Base-by-base conservation (phyloP, 2,797 vertebrate species). In the Halcyon smyrnensis region DNA sequence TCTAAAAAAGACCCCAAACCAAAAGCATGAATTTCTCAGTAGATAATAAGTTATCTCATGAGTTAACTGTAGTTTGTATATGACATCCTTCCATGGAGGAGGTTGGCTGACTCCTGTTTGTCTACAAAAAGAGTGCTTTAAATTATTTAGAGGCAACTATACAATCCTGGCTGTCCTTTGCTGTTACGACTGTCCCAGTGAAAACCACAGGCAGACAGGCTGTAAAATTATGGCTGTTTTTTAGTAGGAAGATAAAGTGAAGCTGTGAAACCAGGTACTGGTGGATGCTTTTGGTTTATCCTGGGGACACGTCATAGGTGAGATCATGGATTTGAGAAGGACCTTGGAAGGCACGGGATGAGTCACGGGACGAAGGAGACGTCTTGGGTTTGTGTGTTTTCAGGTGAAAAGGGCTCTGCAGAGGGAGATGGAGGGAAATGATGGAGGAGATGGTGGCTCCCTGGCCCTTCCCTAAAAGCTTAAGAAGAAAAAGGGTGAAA, bases 281-380 rank as follows among this genome's bases (percentile, higher is more conserved):
- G 8, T 6, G 67, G 89, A 18, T 46, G 67, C 12, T 27, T 27
- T 39, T 23, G 17, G 39, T 57, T 25, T 17, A 1, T 53, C 67
- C 80, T 41, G 45, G 41, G 43, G 39, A 23, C 1, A 3, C 3
- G 5, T 60, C 53, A 16, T 5, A 27, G 63, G 15, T 0, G 3
- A 65, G 51, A 23, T 10, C 13, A 24, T 6, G 37, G 62, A 9
- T 41, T 71, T 87, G 67, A 76, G 75, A 59, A 34, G 17, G 37
- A 32, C 34, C 15, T 25, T 63, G 77, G 65, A 2, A 21, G 60
- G 59, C 39, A 18, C 6, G 65, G 71, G 9, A 11, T 62, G 15
- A 4, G 48, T 23, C 4, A 8, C 20, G 56, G 30, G 27, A 8
- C 63, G 48, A n/a, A 87, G 70, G 45, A 48, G 27, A 41, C 32